Evolutionary conservation across 2,113 vertebrate species (phyloP).

Genomic region (Ophiodon elongatus): DNA sequence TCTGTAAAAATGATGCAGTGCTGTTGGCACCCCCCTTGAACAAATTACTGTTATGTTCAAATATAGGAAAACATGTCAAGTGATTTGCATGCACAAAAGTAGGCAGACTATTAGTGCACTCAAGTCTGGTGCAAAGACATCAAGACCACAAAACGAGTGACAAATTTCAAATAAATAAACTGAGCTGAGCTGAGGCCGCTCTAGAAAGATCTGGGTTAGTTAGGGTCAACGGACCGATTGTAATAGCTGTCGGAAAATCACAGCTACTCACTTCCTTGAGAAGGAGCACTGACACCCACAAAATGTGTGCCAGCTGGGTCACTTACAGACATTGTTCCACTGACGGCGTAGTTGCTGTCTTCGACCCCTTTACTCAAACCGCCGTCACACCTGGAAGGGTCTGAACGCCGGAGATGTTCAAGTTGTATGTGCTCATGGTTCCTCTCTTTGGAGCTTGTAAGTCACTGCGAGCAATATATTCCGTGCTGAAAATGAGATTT

Average conservation of each 20-base stretch:
- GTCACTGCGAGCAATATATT: not conserved
- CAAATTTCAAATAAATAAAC: not conserved
- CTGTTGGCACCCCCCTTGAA: no score
- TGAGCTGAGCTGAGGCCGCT: not conserved
- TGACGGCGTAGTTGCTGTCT: not conserved
- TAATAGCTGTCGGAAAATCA: not conserved
- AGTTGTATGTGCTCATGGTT: slow-evolving; percentile 22
- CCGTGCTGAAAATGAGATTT: not conserved
- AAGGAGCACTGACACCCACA: slow-evolving; percentile 1
- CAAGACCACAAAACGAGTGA: not conserved
- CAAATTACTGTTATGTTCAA: not conserved
- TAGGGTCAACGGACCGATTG: not conserved
- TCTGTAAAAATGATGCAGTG: no score
- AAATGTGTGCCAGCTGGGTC: not conserved
- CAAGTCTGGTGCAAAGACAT: not conserved
- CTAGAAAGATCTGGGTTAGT: not conserved
- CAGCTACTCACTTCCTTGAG: slow-evolving; percentile 22
- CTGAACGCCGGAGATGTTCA: slow-evolving; percentile 48
- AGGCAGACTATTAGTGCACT: not conserved
- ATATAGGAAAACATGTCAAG: not conserved
- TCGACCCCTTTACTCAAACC: slow-evolving; percentile 18
- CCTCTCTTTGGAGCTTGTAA: slow-evolving; percentile 39
- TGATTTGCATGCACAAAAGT: not conserved
- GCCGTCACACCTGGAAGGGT: not conserved
- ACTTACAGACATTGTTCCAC: not conserved